Evolutionary conservation across 2,797 vertebrate species (phyloP), one percentile per base, ranked within the genome.

Genomic region (Poliocrania exsul): DNA sequence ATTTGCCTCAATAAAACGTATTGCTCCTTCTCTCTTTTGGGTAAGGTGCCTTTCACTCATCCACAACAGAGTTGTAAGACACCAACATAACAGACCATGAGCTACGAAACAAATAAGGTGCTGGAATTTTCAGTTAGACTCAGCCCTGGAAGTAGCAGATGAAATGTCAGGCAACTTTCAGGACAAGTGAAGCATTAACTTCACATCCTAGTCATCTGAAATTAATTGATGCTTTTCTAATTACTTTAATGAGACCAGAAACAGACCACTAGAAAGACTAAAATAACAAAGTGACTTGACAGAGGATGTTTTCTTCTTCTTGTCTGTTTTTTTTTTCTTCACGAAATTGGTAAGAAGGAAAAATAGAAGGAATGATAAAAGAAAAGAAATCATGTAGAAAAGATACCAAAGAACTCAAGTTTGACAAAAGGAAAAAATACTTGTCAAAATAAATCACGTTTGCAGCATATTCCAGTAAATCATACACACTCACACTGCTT

Each of bases 71-170:
- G 37, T 6, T 69, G 19, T 26, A 58, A 80, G 44, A 72, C 19
- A 51, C 5, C 19, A 56, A 6, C 0, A 0, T 11, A 49, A 56
- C 13, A 53, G 29, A 65, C 3, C 0, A 3, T 42, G 31, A 82
- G 13, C 5, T 21, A 57, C 28, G 9, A 85, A 35, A 1, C 61
- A 75, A 78, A 35, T 7, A 7, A 66, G 9, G 20, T 53, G 4
- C 13, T 60, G 35, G 19, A 57, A 19, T 40, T 38, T 35, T 61
- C 29, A 67, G 8, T 17, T 62, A 29, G 10, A 28, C 26, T 84
- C 2, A 21, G 14, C 5, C 10, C 19, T 66, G 11, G 25, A 21
- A 50, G 47, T 16, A 54, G 17, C 13, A 71, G 31, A 58, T 2
- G 3, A 81, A 51, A 40, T 33, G 16, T 62, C 20, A 51, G 35